These are phyloP conservation scores for Callinectes sapidus DNA, from an alignment of 2,888 invertebrate species.

Conservation along the genomic window DNA sequence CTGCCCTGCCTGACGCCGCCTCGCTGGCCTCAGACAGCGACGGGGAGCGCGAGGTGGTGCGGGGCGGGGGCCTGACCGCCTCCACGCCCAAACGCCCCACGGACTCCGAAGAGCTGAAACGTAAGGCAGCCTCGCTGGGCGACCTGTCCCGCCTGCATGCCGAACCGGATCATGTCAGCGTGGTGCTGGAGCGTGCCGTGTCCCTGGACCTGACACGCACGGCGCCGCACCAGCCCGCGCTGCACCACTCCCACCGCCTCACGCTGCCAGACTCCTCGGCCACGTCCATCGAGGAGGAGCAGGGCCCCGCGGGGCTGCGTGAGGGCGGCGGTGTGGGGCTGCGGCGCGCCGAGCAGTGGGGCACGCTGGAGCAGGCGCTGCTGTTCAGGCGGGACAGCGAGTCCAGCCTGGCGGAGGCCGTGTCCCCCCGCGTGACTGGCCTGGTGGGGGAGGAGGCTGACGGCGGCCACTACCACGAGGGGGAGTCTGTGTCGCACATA, in stretches of 20 bases:
- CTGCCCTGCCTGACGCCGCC: slow-evolving; percentile 34
- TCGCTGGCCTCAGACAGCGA: slow-evolving; percentile 63
- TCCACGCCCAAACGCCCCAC: slow-evolving; percentile 62
- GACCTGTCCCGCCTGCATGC: slow-evolving; percentile 66
- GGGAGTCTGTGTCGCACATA: slow-evolving; percentile 63
- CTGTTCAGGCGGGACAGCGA: slow-evolving; percentile 54
- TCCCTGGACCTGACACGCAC: slow-evolving; percentile 63
- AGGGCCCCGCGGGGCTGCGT: slow-evolving; percentile 46
- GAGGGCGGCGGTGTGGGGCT: slow-evolving; percentile 56
- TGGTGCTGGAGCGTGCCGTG: slow-evolving; percentile 63
- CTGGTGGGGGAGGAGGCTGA: slow-evolving; percentile 45
- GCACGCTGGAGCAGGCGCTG: slow-evolving; percentile 66
- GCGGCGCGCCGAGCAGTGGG: slow-evolving; percentile 66
- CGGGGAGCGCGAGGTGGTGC: slow-evolving; percentile 50
- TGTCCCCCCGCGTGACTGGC: slow-evolving; percentile 47
- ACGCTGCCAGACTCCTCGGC: slow-evolving; percentile 70
- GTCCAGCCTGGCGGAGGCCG: slow-evolving; percentile 51
- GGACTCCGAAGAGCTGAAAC: slow-evolving; percentile 68
- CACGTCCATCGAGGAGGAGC: slow-evolving; percentile 67
- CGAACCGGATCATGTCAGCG: slow-evolving; percentile 59
- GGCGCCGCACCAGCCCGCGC: slow-evolving; percentile 45
- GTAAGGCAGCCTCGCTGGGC: slow-evolving; percentile 70
- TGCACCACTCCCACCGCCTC: slow-evolving; percentile 56
- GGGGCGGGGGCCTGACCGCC: slow-evolving; percentile 46
- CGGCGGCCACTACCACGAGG: neutral